Percentiles rank a stretch among this genome's conserved stretches.
These are phyloP conservation scores for Phania funesta DNA, from an alignment of 2,888 invertebrate species.

Conservation along the genomic window DNA sequence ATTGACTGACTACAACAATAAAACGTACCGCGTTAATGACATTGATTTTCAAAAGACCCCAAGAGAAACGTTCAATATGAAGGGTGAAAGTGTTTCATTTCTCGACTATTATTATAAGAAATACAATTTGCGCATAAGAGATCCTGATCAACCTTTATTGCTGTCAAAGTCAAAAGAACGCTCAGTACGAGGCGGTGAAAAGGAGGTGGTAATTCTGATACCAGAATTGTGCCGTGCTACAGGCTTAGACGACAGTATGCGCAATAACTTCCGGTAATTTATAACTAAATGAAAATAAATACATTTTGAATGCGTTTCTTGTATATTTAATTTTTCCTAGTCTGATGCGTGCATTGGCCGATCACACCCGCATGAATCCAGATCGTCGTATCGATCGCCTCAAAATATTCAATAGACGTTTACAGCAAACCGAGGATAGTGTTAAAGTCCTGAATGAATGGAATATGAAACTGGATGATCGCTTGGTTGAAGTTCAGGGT, in stretches of 20 bases:
- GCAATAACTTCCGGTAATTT: slow-evolving; percentile 82
- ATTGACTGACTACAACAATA: slow-evolving; percentile 89
- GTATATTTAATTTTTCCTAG: slow-evolving; percentile 68
- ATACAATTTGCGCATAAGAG: slow-evolving; percentile 85
- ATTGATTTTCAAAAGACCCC: slow-evolving; percentile 85
- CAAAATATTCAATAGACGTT: slow-evolving; percentile 84
- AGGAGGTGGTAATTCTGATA: slow-evolving; percentile 85
- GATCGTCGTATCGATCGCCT: slow-evolving; percentile 85
- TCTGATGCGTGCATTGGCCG: slow-evolving; percentile 86
- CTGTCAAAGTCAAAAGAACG: slow-evolving; percentile 84
- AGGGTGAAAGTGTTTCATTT: slow-evolving; percentile 83
- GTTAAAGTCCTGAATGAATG: slow-evolving; percentile 85
- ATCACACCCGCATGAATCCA: slow-evolving; percentile 90
- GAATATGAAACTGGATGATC: slow-evolving; percentile 85
- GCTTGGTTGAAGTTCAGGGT: slow-evolving; percentile 84
- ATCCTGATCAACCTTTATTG: slow-evolving; percentile 88
- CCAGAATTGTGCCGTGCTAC: slow-evolving; percentile 94
- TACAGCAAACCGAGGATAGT: slow-evolving; percentile 82
- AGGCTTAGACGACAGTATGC: slow-evolving; percentile 88
- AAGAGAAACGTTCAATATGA: slow-evolving; percentile 83
- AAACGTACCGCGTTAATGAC: slow-evolving; percentile 85
- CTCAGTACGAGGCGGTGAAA: slow-evolving; percentile 85
- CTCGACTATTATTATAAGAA: slow-evolving; percentile 85
- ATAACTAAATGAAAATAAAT: background rate
- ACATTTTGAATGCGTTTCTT: background rate